Evolutionary conservation across 1,140 invertebrate genomes (phyloP), one percentile per base, ranked within the genome.

Genomic region (Procambarus virginalis): DNA sequence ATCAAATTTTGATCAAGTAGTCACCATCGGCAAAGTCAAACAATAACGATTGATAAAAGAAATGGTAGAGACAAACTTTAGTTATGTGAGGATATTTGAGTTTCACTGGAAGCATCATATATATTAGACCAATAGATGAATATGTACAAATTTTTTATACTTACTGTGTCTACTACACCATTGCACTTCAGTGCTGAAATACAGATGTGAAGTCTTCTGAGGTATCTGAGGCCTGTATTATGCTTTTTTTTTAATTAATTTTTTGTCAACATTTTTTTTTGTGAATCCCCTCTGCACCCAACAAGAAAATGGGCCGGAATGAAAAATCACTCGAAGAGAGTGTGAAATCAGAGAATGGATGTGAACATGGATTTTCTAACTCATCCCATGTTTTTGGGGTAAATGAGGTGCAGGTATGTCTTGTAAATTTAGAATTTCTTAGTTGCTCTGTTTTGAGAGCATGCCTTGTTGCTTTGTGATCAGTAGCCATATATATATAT

Each of bases 371-470:
- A 83, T 84, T 84, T 84, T 89, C 88, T 70, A 89, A 89, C 82
- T 45, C 80, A 51, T 89, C 88, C 75, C 88, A 89, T 77, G 80
- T 89, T 75, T 89, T 89, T 64, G 88, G 88, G 73, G 88, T 89
- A 76, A 89, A 83, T 84, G 88, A 89, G 88, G 88, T 89, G 55
- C 88, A 89, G 88, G 88, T 89, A 89, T 84, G 88, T 89, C 73
- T 49, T 49, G 75, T 49, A 55, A 75, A 34, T 34, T 22, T 51
- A 22, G 6, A 34, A 34, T 73, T 22, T 22, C 34, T 73, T 9
- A 34, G 68, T 73, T 73, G n/a, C 68, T 73, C n/a, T 73, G 68
- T 34, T 10, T 34, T 73, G 68, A 73, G 68, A 10, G 68, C 22
- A 73, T 73, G n/a, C 68, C 68, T 34, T 73, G 10, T 17, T 68